These are phyloP conservation scores for Drosophila pruinosa DNA, from an alignment of 1,140 invertebrate genomes.

Conservation along the genomic window DNA sequence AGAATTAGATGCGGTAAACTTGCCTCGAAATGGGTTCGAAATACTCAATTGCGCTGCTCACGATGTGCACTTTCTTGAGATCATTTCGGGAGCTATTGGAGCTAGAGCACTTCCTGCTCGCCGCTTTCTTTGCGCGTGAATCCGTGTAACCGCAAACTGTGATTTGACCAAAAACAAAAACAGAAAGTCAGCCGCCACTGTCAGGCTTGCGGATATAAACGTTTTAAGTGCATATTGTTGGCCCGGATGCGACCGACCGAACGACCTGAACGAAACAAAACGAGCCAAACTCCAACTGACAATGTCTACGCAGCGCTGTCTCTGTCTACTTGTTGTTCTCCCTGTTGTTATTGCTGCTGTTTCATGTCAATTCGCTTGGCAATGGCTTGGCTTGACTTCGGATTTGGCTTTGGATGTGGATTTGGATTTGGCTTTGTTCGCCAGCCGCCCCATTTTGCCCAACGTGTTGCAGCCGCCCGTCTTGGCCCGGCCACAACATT, in stretches of 20 bases:
- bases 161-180: conserved; percentile 79
- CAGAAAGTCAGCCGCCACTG: conserved; percentile 49
- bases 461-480: conserved; percentile 8
- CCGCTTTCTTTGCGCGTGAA: conserved; percentile 79
- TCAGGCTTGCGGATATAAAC: conserved; percentile 75
- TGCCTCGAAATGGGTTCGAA: background rate
- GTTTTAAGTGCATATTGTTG: conserved; percentile 68
- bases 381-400: conserved; percentile 33
- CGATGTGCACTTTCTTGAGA: conserved; percentile 40
- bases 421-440: conserved; percentile 64
- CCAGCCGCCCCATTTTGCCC: conserved; percentile 66
- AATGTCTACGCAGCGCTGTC: conserved; percentile 72
- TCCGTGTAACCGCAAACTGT: conserved; percentile 79
- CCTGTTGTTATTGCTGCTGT: conserved; percentile 2
- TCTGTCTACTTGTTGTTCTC: conserved; percentile 28
- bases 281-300: conserved; percentile 55
- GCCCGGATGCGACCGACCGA: conserved; percentile 74
- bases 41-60: conserved; percentile 26
- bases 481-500: conserved; percentile 66
- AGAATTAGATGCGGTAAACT: background rate
- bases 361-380: conserved; percentile 22
- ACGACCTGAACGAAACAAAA: conserved; percentile 18
- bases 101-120: conserved; percentile 60
- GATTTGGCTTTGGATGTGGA: no score
- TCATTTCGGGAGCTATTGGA: conserved; percentile 11